Evolutionary conservation across 2,888 invertebrate genomes (phyloP).

Genomic region (Brachynemurus nebulosus): DNA sequence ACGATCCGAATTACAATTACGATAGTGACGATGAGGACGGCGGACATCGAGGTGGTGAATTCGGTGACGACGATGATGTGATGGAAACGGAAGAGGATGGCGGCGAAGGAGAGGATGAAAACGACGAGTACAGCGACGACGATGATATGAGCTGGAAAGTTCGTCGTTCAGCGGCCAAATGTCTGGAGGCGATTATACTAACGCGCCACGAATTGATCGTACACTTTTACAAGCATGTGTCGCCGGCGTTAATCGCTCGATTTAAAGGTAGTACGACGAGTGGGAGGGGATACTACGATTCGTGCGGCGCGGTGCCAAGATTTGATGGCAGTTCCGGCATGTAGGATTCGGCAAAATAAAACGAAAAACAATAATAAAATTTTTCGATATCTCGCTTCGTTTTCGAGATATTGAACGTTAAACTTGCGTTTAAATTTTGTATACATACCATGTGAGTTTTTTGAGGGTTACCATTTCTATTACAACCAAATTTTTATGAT

Average conservation of each 20-base stretch:
- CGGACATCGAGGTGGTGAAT: constrained; percentile 42
- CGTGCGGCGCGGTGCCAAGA: background rate
- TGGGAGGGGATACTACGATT: background rate
- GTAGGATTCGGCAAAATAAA: no score
- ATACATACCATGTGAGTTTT: no score
- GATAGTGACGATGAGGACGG: constrained; percentile 71
- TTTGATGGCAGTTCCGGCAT: background rate
- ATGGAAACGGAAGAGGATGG: constrained; percentile 53
- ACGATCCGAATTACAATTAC: constrained; percentile 99
- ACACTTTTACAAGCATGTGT: constrained; percentile 78
- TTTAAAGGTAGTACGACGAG: constrained; percentile 61
- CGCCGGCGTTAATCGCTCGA: constrained; percentile 80
- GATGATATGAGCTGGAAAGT: constrained; percentile 99
- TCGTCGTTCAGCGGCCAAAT: constrained; percentile 92
- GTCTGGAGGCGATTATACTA: constrained; percentile 86
- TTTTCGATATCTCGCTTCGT: no score
- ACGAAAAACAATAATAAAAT: no score
- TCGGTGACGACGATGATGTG: constrained; percentile 40
- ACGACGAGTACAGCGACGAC: constrained; percentile 96
- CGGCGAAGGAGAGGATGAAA: constrained; percentile 63
- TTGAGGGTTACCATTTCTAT: no score
- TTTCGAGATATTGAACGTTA: no score
- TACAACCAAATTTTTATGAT: no score
- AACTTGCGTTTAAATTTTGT: no score
- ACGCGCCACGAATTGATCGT: constrained; percentile 83